Evolutionary conservation across 2,113 vertebrate genomes (phyloP).

Genomic region (Scopus umbretta): DNA sequence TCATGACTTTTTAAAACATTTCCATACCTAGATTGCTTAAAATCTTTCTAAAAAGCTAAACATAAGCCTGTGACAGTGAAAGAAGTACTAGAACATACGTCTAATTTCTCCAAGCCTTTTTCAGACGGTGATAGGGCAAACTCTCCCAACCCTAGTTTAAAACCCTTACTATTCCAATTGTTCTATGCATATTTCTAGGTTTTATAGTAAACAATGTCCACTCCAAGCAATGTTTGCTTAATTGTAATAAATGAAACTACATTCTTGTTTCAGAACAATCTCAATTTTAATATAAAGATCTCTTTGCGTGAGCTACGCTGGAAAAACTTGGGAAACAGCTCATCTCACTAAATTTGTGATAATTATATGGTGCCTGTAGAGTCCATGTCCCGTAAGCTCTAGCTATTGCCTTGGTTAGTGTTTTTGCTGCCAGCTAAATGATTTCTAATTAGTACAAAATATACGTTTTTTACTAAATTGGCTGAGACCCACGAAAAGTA

Average conservation of each 20-base stretch:
- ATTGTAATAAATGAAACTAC: not conserved
- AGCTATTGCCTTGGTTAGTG: not conserved
- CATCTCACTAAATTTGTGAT: not conserved
- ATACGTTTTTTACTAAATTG: not conserved
- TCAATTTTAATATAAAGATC: not conserved
- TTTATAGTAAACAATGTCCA: not conserved
- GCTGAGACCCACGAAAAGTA: not conserved
- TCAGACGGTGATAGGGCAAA: not conserved
- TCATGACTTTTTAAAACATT: not conserved
- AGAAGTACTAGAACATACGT: not conserved
- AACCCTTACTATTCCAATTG: not conserved
- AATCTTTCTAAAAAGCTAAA: not conserved
- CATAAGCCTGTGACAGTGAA: not conserved
- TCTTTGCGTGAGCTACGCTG: not conserved
- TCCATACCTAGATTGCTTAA: not conserved
- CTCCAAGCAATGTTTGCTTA: not conserved
- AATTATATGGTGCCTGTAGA: not conserved
- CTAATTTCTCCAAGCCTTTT: not conserved
- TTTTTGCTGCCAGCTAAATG: constrained; percentile 13
- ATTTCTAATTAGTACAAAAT: constrained; percentile 25
- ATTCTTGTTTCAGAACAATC: not conserved
- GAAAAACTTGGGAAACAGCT: not conserved
- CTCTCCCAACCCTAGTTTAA: not conserved
- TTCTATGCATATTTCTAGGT: not conserved
- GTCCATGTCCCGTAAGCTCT: not conserved